Percentiles rank a stretch among this genome's conserved stretches.
Conservation (phyloP, 2,888 invertebrate genomes). For the Drosophila kuntzei region DNA sequence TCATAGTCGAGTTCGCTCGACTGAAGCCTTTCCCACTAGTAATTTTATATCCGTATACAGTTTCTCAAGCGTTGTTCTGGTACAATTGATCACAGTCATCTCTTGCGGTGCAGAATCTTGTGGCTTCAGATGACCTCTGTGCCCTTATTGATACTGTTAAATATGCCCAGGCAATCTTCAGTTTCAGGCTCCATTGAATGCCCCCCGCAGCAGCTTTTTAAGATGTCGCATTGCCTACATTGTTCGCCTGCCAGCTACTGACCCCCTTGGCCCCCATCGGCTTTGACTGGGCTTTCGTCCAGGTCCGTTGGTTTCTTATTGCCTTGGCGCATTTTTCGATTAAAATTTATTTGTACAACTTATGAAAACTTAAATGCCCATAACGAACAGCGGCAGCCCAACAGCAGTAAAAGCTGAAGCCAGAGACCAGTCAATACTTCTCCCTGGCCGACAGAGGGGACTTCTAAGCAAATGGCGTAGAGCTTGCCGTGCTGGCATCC, state of each 20-base stretch:
- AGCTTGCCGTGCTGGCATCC: conserved; percentile 19
- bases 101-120: conserved; percentile 11
- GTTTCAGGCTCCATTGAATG: conserved; percentile 43
- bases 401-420: not conserved
- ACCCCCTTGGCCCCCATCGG: not conserved
- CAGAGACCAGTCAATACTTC: not conserved
- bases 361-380: conserved; percentile 80
- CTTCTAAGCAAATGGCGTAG: conserved; percentile 34
- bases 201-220: conserved; percentile 12
- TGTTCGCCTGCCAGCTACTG: not conserved
- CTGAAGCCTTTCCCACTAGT: no score
- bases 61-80: not conserved
- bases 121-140: conserved; percentile 3
- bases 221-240: conserved; percentile 41
- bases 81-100: not conserved
- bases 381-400: conserved; percentile 63
- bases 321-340: conserved; percentile 77
- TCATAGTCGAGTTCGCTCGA: no score
- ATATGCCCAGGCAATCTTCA: conserved; percentile 40
- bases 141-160: conserved; percentile 31
- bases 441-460: not conserved
- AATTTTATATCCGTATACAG: not conserved
- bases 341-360: conserved; percentile 79
- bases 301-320: conserved; percentile 44
- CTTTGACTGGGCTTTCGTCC: conserved; percentile 2